Percentiles rank a stretch among this genome's conserved stretches.
phyloP scores from a whole-genome alignment of 2,888 invertebrate genomes.

The Lamproptera curius region DNA sequence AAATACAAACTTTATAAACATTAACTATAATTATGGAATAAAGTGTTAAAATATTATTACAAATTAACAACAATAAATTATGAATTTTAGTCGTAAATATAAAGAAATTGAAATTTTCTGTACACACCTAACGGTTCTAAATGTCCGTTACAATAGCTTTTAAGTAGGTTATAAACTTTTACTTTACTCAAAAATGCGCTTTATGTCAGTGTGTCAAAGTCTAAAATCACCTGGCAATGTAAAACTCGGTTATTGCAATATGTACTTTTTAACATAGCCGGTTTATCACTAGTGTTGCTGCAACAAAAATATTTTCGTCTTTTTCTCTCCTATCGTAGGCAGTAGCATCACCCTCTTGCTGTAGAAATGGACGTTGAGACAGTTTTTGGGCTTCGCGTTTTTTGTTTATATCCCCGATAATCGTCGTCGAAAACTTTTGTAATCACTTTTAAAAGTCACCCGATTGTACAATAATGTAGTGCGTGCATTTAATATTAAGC shows the following conservation, averaged over 20 bases:
- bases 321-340: slow-evolving; percentile 63
- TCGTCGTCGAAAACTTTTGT: slow-evolving; percentile 71
- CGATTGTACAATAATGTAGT: slow-evolving; percentile 59
- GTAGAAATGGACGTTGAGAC: slow-evolving; percentile 70
- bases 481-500: slow-evolving; percentile 51
- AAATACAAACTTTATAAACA: not conserved
- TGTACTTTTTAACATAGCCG: slow-evolving; percentile 26
- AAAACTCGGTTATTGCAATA: slow-evolving; percentile 16
- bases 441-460: slow-evolving; percentile 64
- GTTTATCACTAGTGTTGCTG: slow-evolving; percentile 54
- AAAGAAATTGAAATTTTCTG: not conserved
- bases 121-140: slow-evolving; percentile 1
- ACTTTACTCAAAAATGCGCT: slow-evolving; percentile 4
- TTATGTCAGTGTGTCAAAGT: not conserved
- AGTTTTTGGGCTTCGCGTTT: slow-evolving; percentile 59
- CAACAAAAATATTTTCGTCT: slow-evolving; percentile 58
- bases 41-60: not conserved
- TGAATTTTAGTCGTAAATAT: not conserved
- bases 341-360: slow-evolving; percentile 70
- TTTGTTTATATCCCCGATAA: slow-evolving; percentile 75
- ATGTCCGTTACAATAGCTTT: not conserved
- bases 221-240: not conserved
- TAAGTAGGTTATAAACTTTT: not conserved
- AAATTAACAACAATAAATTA: slow-evolving; percentile 4
- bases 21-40: not conserved